Evolutionary conservation across 2,113 vertebrate genomes (phyloP).

Genomic region (Sinosuthora webbiana): DNA sequence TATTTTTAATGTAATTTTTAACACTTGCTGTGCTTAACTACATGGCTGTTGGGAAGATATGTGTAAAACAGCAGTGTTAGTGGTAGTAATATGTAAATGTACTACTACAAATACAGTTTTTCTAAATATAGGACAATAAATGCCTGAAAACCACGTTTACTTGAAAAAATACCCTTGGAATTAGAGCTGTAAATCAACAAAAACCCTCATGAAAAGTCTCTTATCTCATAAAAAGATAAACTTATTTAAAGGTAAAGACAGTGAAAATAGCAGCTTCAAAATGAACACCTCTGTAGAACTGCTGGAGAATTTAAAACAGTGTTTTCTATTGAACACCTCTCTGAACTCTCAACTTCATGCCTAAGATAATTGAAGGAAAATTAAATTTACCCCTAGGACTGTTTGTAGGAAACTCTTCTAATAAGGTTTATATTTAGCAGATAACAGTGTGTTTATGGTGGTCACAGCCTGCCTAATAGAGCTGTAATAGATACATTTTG

Average conservation of each 20-base stretch:
- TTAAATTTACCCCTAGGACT: slow-evolving; percentile 42
- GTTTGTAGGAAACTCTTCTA: slow-evolving; percentile 26
- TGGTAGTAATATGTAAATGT: background rate
- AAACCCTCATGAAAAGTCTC: background rate
- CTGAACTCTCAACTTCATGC: background rate
- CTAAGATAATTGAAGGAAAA: slow-evolving; percentile 46
- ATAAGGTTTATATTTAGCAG: slow-evolving; percentile 47
- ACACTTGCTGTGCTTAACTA: background rate
- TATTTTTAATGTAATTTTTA: background rate
- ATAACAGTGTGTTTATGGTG: slow-evolving; percentile 11
- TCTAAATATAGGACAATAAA: background rate
- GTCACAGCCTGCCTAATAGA: slow-evolving; percentile 33
- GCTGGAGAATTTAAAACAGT: background rate
- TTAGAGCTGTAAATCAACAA: background rate
- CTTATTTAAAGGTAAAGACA: background rate
- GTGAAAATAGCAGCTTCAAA: background rate
- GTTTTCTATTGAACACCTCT: background rate
- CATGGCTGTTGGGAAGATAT: background rate
- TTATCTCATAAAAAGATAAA: background rate
- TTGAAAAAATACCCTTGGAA: background rate
- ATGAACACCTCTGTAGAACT: background rate
- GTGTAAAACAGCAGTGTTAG: background rate
- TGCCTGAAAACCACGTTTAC: background rate
- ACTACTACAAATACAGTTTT: background rate
- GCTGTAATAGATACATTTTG: slow-evolving; percentile 4